These are phyloP conservation scores for Xanthorhoe spadicearia DNA, from an alignment of 2,888 invertebrate genomes.

Conservation along the genomic window DNA sequence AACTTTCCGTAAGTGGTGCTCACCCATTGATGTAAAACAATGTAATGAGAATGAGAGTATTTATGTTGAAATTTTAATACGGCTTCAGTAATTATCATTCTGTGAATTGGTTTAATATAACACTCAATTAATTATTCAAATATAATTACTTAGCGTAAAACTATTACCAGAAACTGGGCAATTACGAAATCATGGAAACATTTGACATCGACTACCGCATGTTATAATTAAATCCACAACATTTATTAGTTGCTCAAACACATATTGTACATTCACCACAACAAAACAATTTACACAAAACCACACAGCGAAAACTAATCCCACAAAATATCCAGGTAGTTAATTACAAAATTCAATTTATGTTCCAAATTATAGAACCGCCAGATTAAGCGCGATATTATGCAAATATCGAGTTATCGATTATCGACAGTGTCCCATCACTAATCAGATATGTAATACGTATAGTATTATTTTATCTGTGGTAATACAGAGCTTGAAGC, in stretches of 20 bases:
- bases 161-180: not conserved
- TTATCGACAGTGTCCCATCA: slow-evolving; percentile 45
- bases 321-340: slow-evolving; percentile 36
- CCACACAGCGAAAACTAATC: slow-evolving; percentile 43
- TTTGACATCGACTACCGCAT: slow-evolving; percentile 20
- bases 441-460: slow-evolving; percentile 45
- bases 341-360: slow-evolving; percentile 52
- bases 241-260: slow-evolving; percentile 21
- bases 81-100: not conserved
- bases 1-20: too few species aligned
- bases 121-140: not conserved
- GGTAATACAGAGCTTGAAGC: slow-evolving; percentile 1
- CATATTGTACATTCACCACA: slow-evolving; percentile 18
- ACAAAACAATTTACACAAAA: slow-evolving; percentile 28
- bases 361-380: slow-evolving; percentile 42
- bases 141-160: not conserved
- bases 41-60: not conserved
- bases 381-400: slow-evolving; percentile 47
- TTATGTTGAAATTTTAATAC: not conserved
- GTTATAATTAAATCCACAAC: slow-evolving; percentile 15
- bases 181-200: slow-evolving; percentile 4
- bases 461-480: too few species aligned
- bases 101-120: not conserved
- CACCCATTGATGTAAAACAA: not conserved
- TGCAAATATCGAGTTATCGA: slow-evolving; percentile 37